These are phyloP conservation scores for Antheraea assamensis DNA, from an alignment of 2,888 invertebrate species.

Conservation along the genomic window DNA sequence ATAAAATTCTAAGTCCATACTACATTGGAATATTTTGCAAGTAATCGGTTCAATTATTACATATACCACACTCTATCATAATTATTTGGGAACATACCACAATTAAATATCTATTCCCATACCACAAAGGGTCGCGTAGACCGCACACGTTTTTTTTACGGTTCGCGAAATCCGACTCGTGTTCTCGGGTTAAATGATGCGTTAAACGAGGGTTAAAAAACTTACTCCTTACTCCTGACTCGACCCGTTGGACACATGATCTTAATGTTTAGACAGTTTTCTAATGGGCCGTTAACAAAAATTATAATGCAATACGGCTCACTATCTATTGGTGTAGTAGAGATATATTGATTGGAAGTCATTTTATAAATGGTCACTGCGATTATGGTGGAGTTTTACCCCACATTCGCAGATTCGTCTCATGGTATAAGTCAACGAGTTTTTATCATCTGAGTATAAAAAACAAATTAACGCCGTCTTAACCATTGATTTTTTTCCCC, in stretches of 20 bases:
- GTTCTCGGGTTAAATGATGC: conserved; percentile 52
- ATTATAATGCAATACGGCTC: not conserved
- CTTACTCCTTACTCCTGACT: conserved; percentile 40
- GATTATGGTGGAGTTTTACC: too few relatives aligned
- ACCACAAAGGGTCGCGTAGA: conserved; percentile 26
- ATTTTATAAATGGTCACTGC: too few relatives aligned
- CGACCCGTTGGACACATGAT: conserved; percentile 26
- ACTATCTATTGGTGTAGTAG: not conserved
- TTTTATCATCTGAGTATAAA: too few relatives aligned
- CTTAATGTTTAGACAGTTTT: conserved; percentile 39
- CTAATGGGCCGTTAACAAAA: conserved; percentile 11
- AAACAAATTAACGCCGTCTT: too few relatives aligned
- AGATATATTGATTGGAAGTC: not conserved
- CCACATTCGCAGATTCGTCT: too few relatives aligned
- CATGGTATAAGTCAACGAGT: too few relatives aligned
- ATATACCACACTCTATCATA: conserved; percentile 8
- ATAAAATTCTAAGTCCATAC: not conserved
- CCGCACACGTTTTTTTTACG: conserved; percentile 40
- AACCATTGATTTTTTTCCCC: too few relatives aligned
- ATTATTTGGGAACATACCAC: not conserved
- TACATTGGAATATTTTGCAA: not conserved
- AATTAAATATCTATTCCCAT: conserved; percentile 12
- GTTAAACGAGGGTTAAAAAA: conserved; percentile 52
- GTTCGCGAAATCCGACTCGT: conserved; percentile 54
- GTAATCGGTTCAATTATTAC: not conserved